A percentile compares a stretch with the other conserved stretches of the same genome.
phyloP scores from a whole-genome alignment of 2,888 invertebrate genomes.

The Myopa tessellatipennis region DNA sequence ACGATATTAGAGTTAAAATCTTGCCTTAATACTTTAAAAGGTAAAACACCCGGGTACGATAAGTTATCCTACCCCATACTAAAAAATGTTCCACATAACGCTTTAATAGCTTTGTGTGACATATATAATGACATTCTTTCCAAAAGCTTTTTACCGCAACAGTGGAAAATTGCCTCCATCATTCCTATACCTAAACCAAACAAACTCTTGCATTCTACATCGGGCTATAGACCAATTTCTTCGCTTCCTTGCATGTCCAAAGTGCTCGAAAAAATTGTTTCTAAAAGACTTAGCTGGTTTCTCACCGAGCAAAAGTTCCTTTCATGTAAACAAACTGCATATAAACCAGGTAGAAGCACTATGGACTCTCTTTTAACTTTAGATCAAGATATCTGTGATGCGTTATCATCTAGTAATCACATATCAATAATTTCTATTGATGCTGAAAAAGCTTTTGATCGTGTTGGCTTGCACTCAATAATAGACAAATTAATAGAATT shows the following conservation, averaged over 20 bases:
- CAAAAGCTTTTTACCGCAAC: slow-evolving; percentile 1
- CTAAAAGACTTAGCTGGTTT: slow-evolving; percentile 18
- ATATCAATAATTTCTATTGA: slow-evolving; percentile 6
- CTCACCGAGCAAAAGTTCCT: neutral
- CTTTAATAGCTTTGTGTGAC: no score
- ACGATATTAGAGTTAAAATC: no score
- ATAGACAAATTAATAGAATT: no score
- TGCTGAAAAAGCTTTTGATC: no score
- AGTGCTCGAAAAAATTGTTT: slow-evolving; percentile 24
- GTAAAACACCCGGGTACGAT: neutral
- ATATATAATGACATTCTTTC: no score
- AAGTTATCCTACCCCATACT: no score
- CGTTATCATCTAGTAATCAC: neutral
- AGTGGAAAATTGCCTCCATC: slow-evolving; percentile 1
- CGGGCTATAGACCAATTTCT: slow-evolving; percentile 22
- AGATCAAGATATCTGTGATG: neutral
- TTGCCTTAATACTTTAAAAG: no score
- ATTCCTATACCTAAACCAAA: slow-evolving; percentile 3
- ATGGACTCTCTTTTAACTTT: neutral
- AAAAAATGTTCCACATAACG: no score
- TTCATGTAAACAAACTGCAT: slow-evolving; percentile 14
- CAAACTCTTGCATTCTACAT: neutral
- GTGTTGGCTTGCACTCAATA: no score
- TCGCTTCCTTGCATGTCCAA: slow-evolving; percentile 16
- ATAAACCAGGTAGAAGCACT: slow-evolving; percentile 11